These are phyloP conservation scores for Escarpia spicata DNA, from an alignment of 2,888 invertebrate genomes.

Conservation along the genomic window DNA sequence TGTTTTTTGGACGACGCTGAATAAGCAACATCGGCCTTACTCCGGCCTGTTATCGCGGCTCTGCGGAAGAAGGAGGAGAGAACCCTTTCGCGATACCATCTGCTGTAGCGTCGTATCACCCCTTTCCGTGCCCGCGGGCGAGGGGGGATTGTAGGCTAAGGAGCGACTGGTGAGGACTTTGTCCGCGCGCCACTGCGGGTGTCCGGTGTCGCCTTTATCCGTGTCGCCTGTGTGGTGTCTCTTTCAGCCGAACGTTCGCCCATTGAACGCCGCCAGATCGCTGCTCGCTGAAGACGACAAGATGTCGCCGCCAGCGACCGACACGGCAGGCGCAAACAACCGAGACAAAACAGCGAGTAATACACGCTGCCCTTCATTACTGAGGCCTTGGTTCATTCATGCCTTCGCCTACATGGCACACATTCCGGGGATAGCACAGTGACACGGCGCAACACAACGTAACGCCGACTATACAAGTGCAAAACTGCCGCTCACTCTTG, in stretches of 20 bases:
- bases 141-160: not conserved
- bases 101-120: not conserved
- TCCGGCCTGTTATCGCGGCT: not conserved
- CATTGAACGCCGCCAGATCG: not conserved
- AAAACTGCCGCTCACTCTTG: not conserved
- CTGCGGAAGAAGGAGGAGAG: not conserved
- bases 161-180: not conserved
- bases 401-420: not conserved
- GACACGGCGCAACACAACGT: not conserved
- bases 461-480: not conserved
- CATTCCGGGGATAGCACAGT: not conserved
- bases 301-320: not conserved
- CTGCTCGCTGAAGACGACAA: not conserved
- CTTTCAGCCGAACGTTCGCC: not conserved
- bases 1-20: not conserved
- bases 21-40: not conserved
- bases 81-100: not conserved
- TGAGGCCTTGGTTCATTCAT: not conserved
- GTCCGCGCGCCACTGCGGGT: not conserved
- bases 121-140: constrained; percentile 16
- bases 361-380: constrained; percentile 1
- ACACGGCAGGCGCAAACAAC: not conserved
- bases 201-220: not conserved
- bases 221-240: not conserved
- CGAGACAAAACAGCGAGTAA: constrained; percentile 16